Conservation (phyloP, 2,888 invertebrate genomes). For the Galerucella calmariensis region DNA sequence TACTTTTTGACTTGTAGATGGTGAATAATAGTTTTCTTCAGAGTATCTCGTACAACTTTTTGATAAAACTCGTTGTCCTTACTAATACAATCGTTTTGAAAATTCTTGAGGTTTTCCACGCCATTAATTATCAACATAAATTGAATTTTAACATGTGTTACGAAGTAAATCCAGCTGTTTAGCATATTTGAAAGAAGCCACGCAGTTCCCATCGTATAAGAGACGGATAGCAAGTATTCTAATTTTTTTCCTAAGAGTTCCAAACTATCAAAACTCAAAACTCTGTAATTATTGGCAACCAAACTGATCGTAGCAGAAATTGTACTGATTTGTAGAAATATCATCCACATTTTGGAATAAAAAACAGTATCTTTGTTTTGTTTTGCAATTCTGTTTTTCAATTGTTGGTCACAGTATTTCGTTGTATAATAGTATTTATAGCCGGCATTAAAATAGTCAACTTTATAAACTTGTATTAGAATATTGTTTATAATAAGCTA, state of each 20-base stretch:
- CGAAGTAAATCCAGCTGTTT: neutral
- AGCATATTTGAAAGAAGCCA: neutral
- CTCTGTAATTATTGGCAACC: neutral
- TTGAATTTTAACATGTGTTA: neutral
- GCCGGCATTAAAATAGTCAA: neutral
- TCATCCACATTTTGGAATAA: neutral
- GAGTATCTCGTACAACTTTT: neutral
- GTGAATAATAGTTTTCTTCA: neutral
- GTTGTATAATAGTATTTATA: neutral
- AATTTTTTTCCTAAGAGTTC: neutral
- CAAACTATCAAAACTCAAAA: neutral
- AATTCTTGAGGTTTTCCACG: neutral
- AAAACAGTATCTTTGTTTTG: neutral
- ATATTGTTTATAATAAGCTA: neutral
- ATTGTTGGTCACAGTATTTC: neutral
- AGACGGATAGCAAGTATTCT: neutral
- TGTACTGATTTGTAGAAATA: neutral
- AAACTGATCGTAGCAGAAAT: neutral
- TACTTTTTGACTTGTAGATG: neutral
- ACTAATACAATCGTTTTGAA: neutral
- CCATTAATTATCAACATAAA: neutral
- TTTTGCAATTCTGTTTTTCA: neutral
- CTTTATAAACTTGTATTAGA: neutral
- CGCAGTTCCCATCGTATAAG: neutral
- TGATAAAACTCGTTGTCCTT: neutral